Percentiles rank a stretch among this genome's conserved stretches.
phyloP scores from a whole-genome alignment of 2,113 vertebrate genomes.

The Hemibagrus wyckioides region DNA sequence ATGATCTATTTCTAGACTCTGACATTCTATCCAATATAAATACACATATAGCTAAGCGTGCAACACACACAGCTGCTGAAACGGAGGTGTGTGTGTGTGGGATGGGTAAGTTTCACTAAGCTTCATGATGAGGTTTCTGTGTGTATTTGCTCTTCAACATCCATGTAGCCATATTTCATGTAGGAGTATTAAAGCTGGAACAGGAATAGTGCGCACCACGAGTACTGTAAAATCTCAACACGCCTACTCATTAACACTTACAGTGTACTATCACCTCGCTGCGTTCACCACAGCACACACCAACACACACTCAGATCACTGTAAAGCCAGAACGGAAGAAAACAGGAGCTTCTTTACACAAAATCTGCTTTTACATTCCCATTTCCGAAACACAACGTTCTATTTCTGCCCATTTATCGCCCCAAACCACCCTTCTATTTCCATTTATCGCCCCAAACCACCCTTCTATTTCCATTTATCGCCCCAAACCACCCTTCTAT shows the following conservation, averaged over 20 bases:
- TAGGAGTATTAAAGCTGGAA: slow-evolving; percentile 64
- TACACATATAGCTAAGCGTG: neutral
- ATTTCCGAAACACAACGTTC: neutral
- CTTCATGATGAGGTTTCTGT: neutral
- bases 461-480: neutral
- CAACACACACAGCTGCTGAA: slow-evolving; percentile 22
- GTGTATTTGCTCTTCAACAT: slow-evolving; percentile 45
- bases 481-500: neutral
- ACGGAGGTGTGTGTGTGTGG: slow-evolving; percentile 14
- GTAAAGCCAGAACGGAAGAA: neutral
- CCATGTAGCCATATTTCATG: slow-evolving; percentile 62
- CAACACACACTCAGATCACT: slow-evolving; percentile 32
- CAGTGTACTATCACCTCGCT: slow-evolving; percentile 64
- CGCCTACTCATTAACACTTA: slow-evolving; percentile 66
- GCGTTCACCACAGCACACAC: slow-evolving; percentile 52
- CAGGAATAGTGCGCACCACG: slow-evolving; percentile 61
- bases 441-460: neutral
- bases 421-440: neutral
- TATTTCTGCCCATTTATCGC: no score
- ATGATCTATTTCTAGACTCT: slow-evolving; percentile 55
- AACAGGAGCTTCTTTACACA: neutral
- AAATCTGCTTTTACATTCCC: neutral
- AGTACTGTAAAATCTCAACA: slow-evolving; percentile 65
- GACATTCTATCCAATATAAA: slow-evolving; percentile 31
- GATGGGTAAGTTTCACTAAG: neutral